Percentiles rank a stretch among this genome's conserved stretches.
Conservation (phyloP, 2,113 vertebrate genomes). For the Paramisgurnus dabryanus region DNA sequence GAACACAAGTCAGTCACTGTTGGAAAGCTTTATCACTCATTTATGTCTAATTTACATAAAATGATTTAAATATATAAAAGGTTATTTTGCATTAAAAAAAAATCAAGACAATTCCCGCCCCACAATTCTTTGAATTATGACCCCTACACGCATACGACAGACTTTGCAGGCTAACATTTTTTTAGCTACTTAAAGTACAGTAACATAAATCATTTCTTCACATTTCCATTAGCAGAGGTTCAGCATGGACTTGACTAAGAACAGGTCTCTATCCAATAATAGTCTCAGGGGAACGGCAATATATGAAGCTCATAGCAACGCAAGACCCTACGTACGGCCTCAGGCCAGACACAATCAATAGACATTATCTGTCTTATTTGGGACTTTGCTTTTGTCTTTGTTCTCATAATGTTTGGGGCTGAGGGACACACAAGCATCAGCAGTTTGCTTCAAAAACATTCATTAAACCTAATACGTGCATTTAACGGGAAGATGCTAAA, state of each 20-base stretch:
- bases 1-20: too few species aligned
- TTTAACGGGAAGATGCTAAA: constrained; percentile 8
- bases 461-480: background rate
- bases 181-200: too few species aligned
- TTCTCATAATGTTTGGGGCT: background rate
- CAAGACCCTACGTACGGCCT: background rate
- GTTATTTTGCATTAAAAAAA: too few species aligned
- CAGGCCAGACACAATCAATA: constrained; percentile 3
- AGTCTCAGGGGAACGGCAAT: background rate
- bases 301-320: background rate
- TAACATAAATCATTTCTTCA: too few species aligned
- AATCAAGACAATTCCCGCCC: too few species aligned
- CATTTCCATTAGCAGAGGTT: background rate
- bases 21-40: too few species aligned
- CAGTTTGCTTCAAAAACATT: background rate
- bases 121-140: too few species aligned
- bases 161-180: too few species aligned
- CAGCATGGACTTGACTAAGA: background rate
- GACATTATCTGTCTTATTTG: constrained; percentile 7
- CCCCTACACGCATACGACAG: too few species aligned
- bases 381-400: background rate
- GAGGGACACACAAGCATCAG: constrained; percentile 7
- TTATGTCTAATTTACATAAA: too few species aligned
- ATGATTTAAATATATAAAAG: too few species aligned
- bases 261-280: constrained; percentile 1